Percentiles rank a stretch among this genome's conserved stretches.
Conservation (phyloP, 2,888 invertebrate genomes). For the Netelia inedita region DNA sequence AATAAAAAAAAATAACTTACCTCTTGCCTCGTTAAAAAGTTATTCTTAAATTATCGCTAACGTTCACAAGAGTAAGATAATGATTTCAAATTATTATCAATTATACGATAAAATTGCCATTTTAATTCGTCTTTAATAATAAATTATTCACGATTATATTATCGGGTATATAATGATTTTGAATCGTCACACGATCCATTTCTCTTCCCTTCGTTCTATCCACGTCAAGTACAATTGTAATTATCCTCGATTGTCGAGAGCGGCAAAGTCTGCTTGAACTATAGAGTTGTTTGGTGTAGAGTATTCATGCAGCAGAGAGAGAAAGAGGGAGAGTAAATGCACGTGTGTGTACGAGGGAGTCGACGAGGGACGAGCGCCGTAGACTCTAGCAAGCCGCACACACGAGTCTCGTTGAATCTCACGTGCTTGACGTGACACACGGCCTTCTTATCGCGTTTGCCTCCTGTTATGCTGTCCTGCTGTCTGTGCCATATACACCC, state of each 20-base stretch:
- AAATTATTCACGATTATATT: background rate
- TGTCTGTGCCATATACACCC: background rate
- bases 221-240: conserved; percentile 34
- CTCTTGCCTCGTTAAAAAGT: too few relatives aligned
- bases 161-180: background rate
- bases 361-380: conserved; percentile 7
- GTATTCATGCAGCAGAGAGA: background rate
- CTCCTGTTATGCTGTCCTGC: conserved; percentile 2
- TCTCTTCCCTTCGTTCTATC: background rate
- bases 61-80: background rate
- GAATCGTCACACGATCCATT: background rate
- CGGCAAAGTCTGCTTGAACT: conserved; percentile 25
- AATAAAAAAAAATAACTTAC: background rate
- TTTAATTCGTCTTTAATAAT: background rate
- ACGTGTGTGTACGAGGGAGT: conserved; percentile 3
- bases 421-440: conserved; percentile 30
- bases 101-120: background rate
- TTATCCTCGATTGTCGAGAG: conserved; percentile 41
- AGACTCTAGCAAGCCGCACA: conserved; percentile 2
- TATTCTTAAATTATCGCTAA: too few relatives aligned
- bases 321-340: too few relatives aligned
- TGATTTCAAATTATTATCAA: background rate
- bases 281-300: background rate
- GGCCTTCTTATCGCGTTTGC: conserved; percentile 21
- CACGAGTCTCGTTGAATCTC: conserved; percentile 43